These are phyloP conservation scores for Caranx melampygus DNA, from an alignment of 2,113 vertebrate species.

Conservation along the genomic window DNA sequence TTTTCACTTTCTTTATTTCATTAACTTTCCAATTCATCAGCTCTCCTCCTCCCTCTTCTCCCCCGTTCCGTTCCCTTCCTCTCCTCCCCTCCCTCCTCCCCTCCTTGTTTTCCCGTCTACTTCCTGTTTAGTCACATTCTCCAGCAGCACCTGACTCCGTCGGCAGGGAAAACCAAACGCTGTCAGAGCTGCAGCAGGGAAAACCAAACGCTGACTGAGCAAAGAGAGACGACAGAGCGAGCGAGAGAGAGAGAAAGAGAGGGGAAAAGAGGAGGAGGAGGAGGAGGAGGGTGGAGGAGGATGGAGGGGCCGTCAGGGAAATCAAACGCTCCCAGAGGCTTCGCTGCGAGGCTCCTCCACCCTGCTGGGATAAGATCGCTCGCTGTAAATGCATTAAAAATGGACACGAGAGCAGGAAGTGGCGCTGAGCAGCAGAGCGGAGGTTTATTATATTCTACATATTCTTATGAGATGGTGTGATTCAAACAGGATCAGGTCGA, in stretches of 20 bases:
- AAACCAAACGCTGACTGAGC: slow-evolving; percentile 52
- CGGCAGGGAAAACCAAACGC: slow-evolving; percentile 73
- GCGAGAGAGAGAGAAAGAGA: background rate
- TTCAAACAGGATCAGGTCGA: too few relatives aligned
- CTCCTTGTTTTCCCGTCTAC: slow-evolving; percentile 39
- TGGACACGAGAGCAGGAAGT: background rate
- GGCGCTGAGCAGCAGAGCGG: background rate
- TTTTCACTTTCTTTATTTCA: slow-evolving; percentile 54
- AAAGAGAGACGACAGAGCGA: background rate
- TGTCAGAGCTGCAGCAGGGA: slow-evolving; percentile 59
- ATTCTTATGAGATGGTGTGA: too few relatives aligned
- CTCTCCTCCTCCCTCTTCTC: slow-evolving; percentile 15
- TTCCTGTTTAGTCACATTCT: slow-evolving; percentile 82
- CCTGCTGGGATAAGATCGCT: slow-evolving; percentile 17
- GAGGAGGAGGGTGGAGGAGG: background rate
- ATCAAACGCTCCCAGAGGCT: slow-evolving; percentile 42
- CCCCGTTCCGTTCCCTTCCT: background rate
- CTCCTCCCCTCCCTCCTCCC: background rate
- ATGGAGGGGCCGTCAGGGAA: background rate
- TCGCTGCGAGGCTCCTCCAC: slow-evolving; percentile 6
- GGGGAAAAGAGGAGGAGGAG: background rate
- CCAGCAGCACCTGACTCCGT: slow-evolving; percentile 68
- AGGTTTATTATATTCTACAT: background rate
- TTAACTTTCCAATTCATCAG: slow-evolving; percentile 38
- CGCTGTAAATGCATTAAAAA: slow-evolving; percentile 21